Evolutionary conservation across 1,140 invertebrate genomes (phyloP).

Genomic region (Tribolium castaneum): DNA sequence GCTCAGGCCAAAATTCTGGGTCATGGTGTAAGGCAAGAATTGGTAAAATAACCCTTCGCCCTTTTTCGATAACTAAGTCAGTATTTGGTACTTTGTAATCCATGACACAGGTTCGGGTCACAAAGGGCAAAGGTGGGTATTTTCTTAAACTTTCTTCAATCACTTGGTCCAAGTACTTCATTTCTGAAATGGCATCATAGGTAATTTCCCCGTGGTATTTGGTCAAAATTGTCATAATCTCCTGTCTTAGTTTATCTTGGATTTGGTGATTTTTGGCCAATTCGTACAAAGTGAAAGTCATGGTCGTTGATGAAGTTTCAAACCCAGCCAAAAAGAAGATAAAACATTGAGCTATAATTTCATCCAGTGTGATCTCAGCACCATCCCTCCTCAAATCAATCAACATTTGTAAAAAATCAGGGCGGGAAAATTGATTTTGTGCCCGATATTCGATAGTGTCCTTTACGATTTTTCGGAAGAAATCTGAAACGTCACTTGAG

Average conservation of each 20-base stretch:
- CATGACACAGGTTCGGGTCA: constrained; percentile 63
- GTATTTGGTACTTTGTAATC: constrained; percentile 64
- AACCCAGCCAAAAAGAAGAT: constrained; percentile 73
- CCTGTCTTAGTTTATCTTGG: constrained; percentile 65
- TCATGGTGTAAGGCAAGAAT: constrained; percentile 66
- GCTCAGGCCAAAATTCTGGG: constrained; percentile 71
- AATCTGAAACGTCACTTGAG: constrained; percentile 58
- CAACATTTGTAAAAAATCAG: constrained; percentile 47
- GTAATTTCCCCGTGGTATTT: constrained; percentile 65
- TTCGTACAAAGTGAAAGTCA: constrained; percentile 74
- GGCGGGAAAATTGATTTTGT: constrained; percentile 49
- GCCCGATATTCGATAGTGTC: constrained; percentile 63
- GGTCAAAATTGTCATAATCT: constrained; percentile 63
- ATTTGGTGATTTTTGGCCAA: constrained; percentile 67
- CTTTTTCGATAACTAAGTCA: constrained; percentile 63
- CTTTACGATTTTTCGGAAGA: constrained; percentile 62
- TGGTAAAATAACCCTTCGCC: constrained; percentile 64
- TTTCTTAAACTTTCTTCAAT: constrained; percentile 67
- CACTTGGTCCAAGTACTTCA: constrained; percentile 62
- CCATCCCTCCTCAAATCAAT: constrained; percentile 27
- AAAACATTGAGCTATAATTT: constrained; percentile 69
- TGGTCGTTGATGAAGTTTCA: constrained; percentile 72
- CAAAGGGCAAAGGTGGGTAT: constrained; percentile 66
- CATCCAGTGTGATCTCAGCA: constrained; percentile 58
- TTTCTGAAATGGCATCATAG: constrained; percentile 69